Evolutionary conservation across 1,140 invertebrate genomes (phyloP).

Genomic region (Antheraea mylitta): DNA sequence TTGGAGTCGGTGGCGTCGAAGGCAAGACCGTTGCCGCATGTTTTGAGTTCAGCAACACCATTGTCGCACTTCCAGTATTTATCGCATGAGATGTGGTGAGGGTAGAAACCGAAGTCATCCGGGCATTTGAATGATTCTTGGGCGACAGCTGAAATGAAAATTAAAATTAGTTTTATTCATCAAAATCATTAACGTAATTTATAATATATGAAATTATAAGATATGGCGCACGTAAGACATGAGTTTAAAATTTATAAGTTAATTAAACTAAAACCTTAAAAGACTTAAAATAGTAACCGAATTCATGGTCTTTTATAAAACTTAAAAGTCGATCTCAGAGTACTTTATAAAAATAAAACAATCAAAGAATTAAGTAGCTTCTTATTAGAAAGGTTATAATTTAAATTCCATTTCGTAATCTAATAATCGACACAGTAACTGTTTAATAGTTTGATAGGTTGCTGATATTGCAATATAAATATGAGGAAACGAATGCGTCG

Average conservation of each 20-base stretch:
- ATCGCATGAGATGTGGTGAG: conserved; percentile 93
- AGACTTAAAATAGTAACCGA: no score
- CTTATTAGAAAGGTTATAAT: conserved; percentile 1
- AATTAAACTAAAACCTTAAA: no score
- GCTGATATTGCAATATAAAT: conserved; percentile 26
- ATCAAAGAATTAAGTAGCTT: not conserved
- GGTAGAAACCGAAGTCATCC: conserved; percentile 96
- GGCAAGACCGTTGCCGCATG: conserved; percentile 95
- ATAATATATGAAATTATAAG: no score
- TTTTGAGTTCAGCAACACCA: conserved; percentile 91
- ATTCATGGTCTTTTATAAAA: no score
- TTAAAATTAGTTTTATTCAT: conserved; percentile 3
- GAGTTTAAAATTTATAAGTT: no score
- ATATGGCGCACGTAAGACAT: not conserved
- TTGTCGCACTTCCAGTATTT: conserved; percentile 98
- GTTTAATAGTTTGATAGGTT: conserved; percentile 29
- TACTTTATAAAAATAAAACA: no score
- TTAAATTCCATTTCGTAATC: not conserved
- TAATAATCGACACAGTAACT: not conserved
- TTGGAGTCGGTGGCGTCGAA: conserved; percentile 94
- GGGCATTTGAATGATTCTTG: conserved; percentile 95
- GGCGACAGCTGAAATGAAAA: conserved; percentile 80
- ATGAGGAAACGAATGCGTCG: conserved; percentile 35
- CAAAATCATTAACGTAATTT: not conserved
- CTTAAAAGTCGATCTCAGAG: no score